Evolutionary conservation across 2,113 vertebrate genomes (phyloP), one percentile per base, ranked within the genome.

Genomic region (Trematomus loennbergii): DNA sequence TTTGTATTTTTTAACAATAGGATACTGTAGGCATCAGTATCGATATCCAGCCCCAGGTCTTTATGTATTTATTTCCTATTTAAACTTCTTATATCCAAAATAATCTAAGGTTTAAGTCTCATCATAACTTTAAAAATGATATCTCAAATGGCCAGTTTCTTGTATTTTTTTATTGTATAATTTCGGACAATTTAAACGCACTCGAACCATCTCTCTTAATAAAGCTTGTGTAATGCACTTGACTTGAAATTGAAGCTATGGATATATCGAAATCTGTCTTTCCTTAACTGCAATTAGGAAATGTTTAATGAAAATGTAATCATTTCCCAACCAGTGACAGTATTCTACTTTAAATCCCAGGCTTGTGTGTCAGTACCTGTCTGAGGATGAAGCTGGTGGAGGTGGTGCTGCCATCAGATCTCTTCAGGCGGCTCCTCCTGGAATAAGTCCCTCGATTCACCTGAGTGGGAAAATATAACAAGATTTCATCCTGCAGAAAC

Each of bases 351-450:
- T 22, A 45, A 20, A 55, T 45, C 17, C 12, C 3, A 12, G n/a
- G 18, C 13, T 4, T 9, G 12, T 25, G 25, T 49, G 9, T 50
- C 12, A 4, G 36, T 76, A 97, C 97, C 96, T 97, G 97, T 95
- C 97, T 94, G 85, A 97, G 96, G 91, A 97, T 97, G 93, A 97
- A 97, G 88, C 96, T 97, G 89, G 97, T 97, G 74, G 97, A 97
- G 57, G 97, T 97, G 75, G 97, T 97, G 93, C 96, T 97, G 88
- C 97, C 97, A 90, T 97, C 97, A 0, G 96, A 97, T 72, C 97
- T 94, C 87, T 97, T 97, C 72, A 97, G 89, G 3, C 97, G 94
- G 91, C 97, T 97, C 85, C 97, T 95, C 80, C 97, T 94, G 20
- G 96, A 96, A 40, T 96, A 95, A 62, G 96, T 97, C 72, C 96